These are phyloP conservation scores for Polydrusus pterygomalis DNA, from an alignment of 2,888 invertebrate species.

Conservation along the genomic window DNA sequence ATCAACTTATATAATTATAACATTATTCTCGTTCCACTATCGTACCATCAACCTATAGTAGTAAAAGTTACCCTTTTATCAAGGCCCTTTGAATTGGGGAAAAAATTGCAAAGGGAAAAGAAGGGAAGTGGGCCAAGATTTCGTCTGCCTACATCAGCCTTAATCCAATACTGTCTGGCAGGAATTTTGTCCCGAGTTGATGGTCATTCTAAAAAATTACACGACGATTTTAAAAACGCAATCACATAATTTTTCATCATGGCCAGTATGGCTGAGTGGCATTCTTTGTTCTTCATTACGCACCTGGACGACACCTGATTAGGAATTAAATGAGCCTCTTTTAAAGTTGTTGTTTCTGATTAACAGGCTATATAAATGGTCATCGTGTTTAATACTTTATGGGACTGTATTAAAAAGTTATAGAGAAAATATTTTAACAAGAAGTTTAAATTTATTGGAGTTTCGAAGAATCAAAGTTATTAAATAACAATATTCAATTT, in stretches of 20 bases:
- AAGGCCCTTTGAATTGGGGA: no score
- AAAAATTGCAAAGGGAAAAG: no score
- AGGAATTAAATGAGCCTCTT: conserved; percentile 52
- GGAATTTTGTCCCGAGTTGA: conserved; percentile 38
- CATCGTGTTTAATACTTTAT: not conserved
- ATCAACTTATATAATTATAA: no score
- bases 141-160: no score
- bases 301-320: conserved; percentile 51
- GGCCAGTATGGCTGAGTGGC: conserved; percentile 48
- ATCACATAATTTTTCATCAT: conserved; percentile 52
- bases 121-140: no score
- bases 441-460: not conserved
- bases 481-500: conserved; percentile 1
- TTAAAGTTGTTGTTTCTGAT: conserved; percentile 6
- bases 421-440: not conserved
- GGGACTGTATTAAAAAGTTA: conserved; percentile 2
- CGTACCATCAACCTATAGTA: no score
- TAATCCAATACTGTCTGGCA: conserved; percentile 6
- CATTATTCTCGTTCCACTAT: no score
- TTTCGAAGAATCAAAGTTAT: not conserved
- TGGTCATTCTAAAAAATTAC: conserved; percentile 39
- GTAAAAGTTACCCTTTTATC: no score
- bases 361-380: conserved; percentile 11
- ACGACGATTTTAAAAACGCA: conserved; percentile 48
- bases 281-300: conserved; percentile 52